Evolutionary conservation across 2,888 invertebrate species (phyloP).

Genomic region (Bombylius discolor): DNA sequence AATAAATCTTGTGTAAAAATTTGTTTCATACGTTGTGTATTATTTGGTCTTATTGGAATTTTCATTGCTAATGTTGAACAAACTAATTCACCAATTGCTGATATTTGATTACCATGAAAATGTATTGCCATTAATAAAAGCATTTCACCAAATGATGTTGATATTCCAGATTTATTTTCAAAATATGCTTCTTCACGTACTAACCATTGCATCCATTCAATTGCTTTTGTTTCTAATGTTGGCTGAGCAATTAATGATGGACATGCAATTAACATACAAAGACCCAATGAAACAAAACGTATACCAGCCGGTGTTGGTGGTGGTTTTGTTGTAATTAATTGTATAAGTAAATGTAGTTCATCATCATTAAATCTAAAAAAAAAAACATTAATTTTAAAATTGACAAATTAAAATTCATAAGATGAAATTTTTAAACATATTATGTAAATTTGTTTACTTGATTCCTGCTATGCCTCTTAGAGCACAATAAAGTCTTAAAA

Average conservation of each 20-base stretch:
- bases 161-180: constrained; percentile 69
- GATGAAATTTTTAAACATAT: neutral
- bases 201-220: constrained; percentile 90
- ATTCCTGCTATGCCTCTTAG: constrained; percentile 84
- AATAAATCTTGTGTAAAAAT: constrained; percentile 95
- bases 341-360: constrained; percentile 70
- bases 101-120: constrained; percentile 88
- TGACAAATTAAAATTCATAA: neutral
- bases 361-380: constrained; percentile 68
- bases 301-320: constrained; percentile 85
- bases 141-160: constrained; percentile 91
- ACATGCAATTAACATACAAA: constrained; percentile 90
- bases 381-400: neutral
- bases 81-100: constrained; percentile 86
- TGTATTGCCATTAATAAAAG: constrained; percentile 90
- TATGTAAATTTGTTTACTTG: constrained; percentile 44
- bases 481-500: constrained; percentile 82
- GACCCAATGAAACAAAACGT: constrained; percentile 79
- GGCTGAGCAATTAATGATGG: constrained; percentile 66
- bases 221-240: constrained; percentile 71
- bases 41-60: constrained; percentile 70
- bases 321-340: constrained; percentile 76
- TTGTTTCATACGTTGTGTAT: constrained; percentile 76
- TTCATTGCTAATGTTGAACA: constrained; percentile 93
- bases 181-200: constrained; percentile 83